Percentiles rank a stretch among this genome's conserved stretches.
These are phyloP conservation scores for Sebastes vulpes DNA, from an alignment of 2,797 vertebrate genomes.

Conservation along the genomic window DNA sequence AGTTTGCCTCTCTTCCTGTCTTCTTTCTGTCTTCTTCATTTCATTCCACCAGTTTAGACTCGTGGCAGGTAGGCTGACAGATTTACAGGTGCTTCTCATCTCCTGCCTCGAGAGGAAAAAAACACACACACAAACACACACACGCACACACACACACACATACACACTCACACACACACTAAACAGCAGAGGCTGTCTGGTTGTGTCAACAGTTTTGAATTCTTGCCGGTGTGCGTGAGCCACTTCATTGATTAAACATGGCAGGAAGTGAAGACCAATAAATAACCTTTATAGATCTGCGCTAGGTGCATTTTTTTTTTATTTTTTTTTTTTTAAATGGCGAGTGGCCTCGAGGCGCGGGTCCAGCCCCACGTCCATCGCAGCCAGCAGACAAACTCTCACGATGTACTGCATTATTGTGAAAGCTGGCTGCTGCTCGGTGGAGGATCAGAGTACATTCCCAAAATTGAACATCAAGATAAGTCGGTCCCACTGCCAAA, in stretches of 20 bases:
- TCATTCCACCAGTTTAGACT: slow-evolving; percentile 62
- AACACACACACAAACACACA: not conserved
- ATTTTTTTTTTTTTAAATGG: slow-evolving; percentile 31
- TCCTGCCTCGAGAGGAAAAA: slow-evolving; percentile 33
- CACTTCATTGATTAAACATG: slow-evolving; percentile 80
- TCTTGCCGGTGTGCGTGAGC: slow-evolving; percentile 50
- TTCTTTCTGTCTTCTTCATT: slow-evolving; percentile 44
- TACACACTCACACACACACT: not conserved
- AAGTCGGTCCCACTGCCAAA: slow-evolving; percentile 9
- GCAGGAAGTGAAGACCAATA: slow-evolving; percentile 73
- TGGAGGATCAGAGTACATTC: slow-evolving; percentile 14
- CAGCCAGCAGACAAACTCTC: slow-evolving; percentile 16
- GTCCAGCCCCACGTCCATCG: slow-evolving; percentile 29
- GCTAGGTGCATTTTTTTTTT: slow-evolving; percentile 62
- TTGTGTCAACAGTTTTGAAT: slow-evolving; percentile 70
- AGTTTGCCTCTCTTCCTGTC: slow-evolving; percentile 3
- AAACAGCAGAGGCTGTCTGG: slow-evolving; percentile 25
- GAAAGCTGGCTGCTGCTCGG: not conserved
- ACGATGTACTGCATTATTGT: not conserved
- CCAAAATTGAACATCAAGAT: slow-evolving; percentile 27
- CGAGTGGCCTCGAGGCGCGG: slow-evolving; percentile 41
- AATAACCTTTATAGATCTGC: slow-evolving; percentile 70
- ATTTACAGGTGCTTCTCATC: slow-evolving; percentile 78
- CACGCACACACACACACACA: too few relatives aligned
- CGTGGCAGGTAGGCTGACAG: slow-evolving; percentile 73